Conservation (phyloP, 2,113 vertebrate species). For the Chaenogobius annularis region DNA sequence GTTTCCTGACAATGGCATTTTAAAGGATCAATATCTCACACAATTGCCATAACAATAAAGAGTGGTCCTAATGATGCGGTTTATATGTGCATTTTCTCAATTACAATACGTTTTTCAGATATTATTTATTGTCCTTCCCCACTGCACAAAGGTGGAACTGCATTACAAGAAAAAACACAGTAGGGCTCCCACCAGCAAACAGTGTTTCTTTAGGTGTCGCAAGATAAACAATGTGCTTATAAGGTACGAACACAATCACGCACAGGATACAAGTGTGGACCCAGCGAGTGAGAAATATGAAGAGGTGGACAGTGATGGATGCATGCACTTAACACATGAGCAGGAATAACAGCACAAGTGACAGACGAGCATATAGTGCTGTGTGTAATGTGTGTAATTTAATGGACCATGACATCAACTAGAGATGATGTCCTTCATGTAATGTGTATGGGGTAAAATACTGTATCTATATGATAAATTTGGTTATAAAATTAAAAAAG, state of each 20-base stretch:
- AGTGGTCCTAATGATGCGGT: background rate
- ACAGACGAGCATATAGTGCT: background rate
- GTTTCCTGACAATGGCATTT: no score
- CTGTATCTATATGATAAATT: background rate
- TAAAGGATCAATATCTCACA: no score
- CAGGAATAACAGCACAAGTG: background rate
- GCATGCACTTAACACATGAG: constrained; percentile 6
- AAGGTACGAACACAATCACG: background rate
- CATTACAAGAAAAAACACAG: constrained; percentile 5
- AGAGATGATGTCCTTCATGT: background rate
- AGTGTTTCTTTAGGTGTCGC: background rate
- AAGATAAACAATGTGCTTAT: background rate
- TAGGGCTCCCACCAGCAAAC: constrained; percentile 4
- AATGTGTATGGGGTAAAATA: background rate
- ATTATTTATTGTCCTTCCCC: background rate
- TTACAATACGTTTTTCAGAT: no score
- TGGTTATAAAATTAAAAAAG: background rate
- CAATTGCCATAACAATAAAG: no score
- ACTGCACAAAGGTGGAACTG: constrained; percentile 6
- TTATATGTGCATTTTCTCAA: background rate
- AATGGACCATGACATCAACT: background rate
- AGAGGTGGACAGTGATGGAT: constrained; percentile 18
- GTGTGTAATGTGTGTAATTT: background rate
- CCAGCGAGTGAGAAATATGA: background rate
- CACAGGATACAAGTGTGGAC: background rate